Conservation (phyloP, 2,797 vertebrate genomes). For the Micrastur ruficollis region DNA sequence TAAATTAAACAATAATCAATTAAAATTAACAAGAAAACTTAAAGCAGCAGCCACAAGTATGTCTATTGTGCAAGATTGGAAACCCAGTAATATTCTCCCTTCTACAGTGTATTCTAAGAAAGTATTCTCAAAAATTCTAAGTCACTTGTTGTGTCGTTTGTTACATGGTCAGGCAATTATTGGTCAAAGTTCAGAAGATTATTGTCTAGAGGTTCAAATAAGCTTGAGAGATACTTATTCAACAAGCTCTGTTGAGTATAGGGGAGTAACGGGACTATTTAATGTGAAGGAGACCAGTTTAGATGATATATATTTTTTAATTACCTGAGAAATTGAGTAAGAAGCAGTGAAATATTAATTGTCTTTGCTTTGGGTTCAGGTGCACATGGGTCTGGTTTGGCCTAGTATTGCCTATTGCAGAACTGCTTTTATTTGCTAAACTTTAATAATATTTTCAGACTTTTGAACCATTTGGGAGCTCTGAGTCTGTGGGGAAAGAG, state of each 20-base stretch:
- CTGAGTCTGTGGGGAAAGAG: not conserved
- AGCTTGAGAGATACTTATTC: not conserved
- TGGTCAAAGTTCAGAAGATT: not conserved
- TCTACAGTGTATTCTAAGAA: not conserved
- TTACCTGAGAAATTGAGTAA: not conserved
- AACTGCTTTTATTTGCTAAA: not conserved
- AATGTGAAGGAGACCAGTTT: not conserved
- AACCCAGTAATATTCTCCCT: not conserved
- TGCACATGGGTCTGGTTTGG: not conserved
- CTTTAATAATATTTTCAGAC: not conserved
- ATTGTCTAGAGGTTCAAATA: not conserved
- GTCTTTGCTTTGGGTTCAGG: not conserved
- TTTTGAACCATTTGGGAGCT: not conserved
- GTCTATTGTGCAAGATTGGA: not conserved
- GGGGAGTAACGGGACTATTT: not conserved
- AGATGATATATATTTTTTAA: not conserved
- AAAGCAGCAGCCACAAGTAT: not conserved
- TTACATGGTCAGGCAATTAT: not conserved
- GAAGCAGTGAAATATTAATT: not conserved
- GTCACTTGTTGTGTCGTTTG: not conserved
- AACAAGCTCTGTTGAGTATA: not conserved
- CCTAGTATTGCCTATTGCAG: not conserved
- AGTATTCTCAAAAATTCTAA: not conserved
- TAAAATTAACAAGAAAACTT: not conserved
- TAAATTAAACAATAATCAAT: not conserved